Conservation (phyloP, 2,113 vertebrate genomes). For the Turdus rufiventris region DNA sequence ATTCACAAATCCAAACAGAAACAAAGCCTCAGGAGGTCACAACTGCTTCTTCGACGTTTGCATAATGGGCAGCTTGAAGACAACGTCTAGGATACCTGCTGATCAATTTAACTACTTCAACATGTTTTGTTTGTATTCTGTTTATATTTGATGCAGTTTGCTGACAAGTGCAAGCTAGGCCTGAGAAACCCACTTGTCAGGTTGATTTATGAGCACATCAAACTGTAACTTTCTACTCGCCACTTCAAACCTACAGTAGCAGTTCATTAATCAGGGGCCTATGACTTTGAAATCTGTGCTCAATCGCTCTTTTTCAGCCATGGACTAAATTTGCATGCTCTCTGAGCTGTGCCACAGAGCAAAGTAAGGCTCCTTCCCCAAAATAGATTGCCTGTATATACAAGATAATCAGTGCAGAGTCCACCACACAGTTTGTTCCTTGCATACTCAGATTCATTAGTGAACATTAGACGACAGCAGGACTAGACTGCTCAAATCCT, state of each 20-base stretch:
- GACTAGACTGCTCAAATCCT: constrained; percentile 54
- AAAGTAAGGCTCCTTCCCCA: constrained; percentile 64
- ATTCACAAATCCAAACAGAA: constrained; percentile 99
- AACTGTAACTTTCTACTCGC: constrained; percentile 83
- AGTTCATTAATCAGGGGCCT: constrained; percentile 87
- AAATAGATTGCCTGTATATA: constrained; percentile 44
- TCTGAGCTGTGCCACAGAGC: constrained; percentile 69
- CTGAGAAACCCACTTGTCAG: constrained; percentile 85
- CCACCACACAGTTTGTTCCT: constrained; percentile 57
- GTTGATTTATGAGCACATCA: constrained; percentile 93
- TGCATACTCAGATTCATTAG: constrained; percentile 64
- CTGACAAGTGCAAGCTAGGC: constrained; percentile 81
- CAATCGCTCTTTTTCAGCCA: constrained; percentile 67
- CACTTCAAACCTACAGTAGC: constrained; percentile 82
- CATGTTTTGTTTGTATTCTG: constrained; percentile 86
- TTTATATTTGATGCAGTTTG: constrained; percentile 84
- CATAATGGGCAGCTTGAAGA: constrained; percentile 92
- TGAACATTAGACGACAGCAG: constrained; percentile 60
- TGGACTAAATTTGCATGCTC: constrained; percentile 76
- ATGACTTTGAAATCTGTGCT: constrained; percentile 82
- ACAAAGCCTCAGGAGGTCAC: constrained; percentile 97
- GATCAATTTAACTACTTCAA: constrained; percentile 91
- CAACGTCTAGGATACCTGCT: constrained; percentile 81
- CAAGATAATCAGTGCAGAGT: constrained; percentile 70
- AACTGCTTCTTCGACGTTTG: constrained; percentile 86